Evolutionary conservation across 2,888 invertebrate species (phyloP), one percentile per base, ranked within the genome.

Genomic region (Limnephilus auricula): DNA sequence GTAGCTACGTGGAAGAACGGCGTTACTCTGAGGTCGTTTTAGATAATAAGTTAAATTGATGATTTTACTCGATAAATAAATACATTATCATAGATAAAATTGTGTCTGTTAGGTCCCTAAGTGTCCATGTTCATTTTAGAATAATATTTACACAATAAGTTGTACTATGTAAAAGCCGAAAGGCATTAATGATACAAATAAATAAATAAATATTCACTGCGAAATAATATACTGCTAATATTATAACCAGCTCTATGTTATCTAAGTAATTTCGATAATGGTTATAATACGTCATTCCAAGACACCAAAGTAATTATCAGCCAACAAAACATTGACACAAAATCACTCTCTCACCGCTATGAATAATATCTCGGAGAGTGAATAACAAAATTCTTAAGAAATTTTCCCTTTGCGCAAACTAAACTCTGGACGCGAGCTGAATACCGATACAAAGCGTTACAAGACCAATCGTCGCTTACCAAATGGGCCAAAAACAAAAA

Each of bases 401-500:
- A 85, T 45, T 85, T 37, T 85, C 40, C 40, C 40, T 37, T 85
- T 37, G 82, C 82, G 82, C 82, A 82, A 82, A 82, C 25, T 65
- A 65, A 65, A 65, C 65, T 65, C 82, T 18, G 25, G 82, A 85
- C 40, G 40, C 40, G 85, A 45, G 13, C 3, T 45, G 85, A 85
- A 85, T 85, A 25, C n/a, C 40, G 40, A 85, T 37, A 30, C 85
- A 34, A 85, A 34, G 25, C 25, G 82, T 25, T 40, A 45, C 31
- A 40, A 45, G 87, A 32, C 87, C 87, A 88, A 88, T 88, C 87
- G 78, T 88, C 79, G 78, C 87, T 79, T 65, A 78, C 87, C 78
- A 88, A 90, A 90, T 83, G 32, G 86, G 40, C 90, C 37, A 90
- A 90, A 86, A 86, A 86, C 45, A 85, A 90, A 89, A 90, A 84